Percentiles rank a stretch among this genome's conserved stretches.
phyloP scores from a whole-genome alignment of 2,113 vertebrate genomes.

The Pterophyllum scalare region DNA sequence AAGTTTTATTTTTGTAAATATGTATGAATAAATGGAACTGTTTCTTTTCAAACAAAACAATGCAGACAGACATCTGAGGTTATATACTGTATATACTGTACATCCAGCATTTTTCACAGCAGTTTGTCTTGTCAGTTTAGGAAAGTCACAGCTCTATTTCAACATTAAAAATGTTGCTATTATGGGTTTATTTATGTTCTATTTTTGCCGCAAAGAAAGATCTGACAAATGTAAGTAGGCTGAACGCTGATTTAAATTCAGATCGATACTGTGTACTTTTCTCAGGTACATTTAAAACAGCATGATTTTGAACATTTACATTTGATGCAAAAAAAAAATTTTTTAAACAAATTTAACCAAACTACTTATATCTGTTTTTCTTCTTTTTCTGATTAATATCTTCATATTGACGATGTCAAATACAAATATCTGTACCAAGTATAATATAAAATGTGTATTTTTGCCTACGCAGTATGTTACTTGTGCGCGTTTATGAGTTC shows the following conservation, averaged over 20 bases:
- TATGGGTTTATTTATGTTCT: neutral
- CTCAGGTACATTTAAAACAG: neutral
- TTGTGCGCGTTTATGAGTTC: neutral
- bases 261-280: neutral
- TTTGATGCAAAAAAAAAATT: neutral
- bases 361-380: neutral
- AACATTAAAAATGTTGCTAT: neutral
- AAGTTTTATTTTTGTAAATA: neutral
- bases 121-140: neutral
- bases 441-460: constrained; percentile 24
- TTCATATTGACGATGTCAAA: constrained; percentile 10
- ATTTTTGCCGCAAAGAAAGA: neutral
- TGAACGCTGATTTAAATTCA: neutral
- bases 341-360: neutral
- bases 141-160: neutral
- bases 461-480: constrained; percentile 4
- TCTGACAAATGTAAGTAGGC: neutral
- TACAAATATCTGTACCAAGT: constrained; percentile 32
- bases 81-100: neutral
- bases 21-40: neutral
- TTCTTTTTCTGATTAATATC: neutral
- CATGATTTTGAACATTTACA: neutral
- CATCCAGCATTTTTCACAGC: neutral
- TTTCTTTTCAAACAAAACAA: neutral
- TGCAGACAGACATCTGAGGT: neutral